Percentiles rank a stretch among this genome's conserved stretches.
These are phyloP conservation scores for Cheracebus regulus DNA, from an alignment of 2,797 vertebrate genomes.

Conservation along the genomic window DNA sequence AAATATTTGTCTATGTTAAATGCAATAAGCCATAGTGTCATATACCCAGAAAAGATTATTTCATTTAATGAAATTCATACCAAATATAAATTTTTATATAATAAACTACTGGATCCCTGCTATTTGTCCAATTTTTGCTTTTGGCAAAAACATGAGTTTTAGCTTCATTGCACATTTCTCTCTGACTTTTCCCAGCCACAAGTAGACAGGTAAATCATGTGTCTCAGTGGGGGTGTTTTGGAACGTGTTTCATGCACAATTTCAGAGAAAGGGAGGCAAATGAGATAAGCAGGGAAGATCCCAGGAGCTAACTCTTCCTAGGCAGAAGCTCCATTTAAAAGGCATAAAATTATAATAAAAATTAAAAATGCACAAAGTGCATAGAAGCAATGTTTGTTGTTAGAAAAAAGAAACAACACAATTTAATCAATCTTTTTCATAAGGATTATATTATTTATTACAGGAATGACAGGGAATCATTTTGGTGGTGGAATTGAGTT, in stretches of 20 bases:
- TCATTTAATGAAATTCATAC: slow-evolving; percentile 44
- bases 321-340: slow-evolving; percentile 70
- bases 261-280: slow-evolving; percentile 77
- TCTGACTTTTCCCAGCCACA: slow-evolving; percentile 47
- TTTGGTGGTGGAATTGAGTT: slow-evolving; percentile 37
- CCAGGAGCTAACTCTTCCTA: slow-evolving; percentile 63
- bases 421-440: slow-evolving; percentile 46
- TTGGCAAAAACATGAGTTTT: neutral
- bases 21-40: neutral
- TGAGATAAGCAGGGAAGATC: slow-evolving; percentile 59
- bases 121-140: slow-evolving; percentile 39
- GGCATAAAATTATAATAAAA: slow-evolving; percentile 65
- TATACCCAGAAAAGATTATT: neutral
- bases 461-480: slow-evolving; percentile 29
- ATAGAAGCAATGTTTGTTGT: slow-evolving; percentile 6
- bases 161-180: slow-evolving; percentile 60
- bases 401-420: slow-evolving; percentile 40
- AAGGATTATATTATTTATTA: slow-evolving; percentile 58
- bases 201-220: slow-evolving; percentile 69
- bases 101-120: slow-evolving; percentile 19
- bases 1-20: slow-evolving; percentile 54
- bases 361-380: slow-evolving; percentile 67
- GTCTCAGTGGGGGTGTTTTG: slow-evolving; percentile 71
- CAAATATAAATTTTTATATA: neutral
- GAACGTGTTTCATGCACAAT: slow-evolving; percentile 51